A percentile compares a stretch with the other conserved stretches of the same genome.
These are phyloP conservation scores for Sebastes trivittatus DNA, from an alignment of 2,797 vertebrate genomes.

Conservation along the genomic window DNA sequence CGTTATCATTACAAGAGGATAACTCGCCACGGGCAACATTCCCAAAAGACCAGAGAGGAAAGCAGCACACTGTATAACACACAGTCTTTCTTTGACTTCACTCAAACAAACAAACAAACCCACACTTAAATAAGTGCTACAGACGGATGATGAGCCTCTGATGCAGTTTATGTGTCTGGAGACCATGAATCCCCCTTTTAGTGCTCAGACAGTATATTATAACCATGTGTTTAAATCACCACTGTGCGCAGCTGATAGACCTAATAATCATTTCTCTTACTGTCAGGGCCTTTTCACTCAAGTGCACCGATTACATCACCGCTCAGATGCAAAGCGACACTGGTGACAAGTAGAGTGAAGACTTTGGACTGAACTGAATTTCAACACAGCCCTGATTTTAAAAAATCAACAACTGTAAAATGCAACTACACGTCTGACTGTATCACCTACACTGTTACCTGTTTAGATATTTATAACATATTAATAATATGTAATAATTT, in stretches of 20 bases:
- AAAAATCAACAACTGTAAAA: background rate
- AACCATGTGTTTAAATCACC: conserved; percentile 18
- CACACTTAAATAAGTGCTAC: conserved; percentile 9
- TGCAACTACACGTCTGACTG: background rate
- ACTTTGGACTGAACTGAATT: conserved; percentile 63
- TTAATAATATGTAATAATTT: background rate
- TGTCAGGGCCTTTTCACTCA: conserved; percentile 13
- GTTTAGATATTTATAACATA: background rate
- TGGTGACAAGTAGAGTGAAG: conserved; percentile 27
- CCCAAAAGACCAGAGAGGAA: background rate
- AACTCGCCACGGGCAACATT: conserved; percentile 8
- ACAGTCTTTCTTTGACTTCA: background rate
- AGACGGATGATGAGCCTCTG: conserved; percentile 2
- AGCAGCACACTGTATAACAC: background rate
- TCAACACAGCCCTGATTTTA: conserved; percentile 10
- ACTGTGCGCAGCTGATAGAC: background rate
- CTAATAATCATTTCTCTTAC: conserved; percentile 14
- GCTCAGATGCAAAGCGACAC: conserved; percentile 2
- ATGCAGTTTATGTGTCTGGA: conserved; percentile 10
- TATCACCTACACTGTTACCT: background rate
- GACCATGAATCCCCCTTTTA: background rate
- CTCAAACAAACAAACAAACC: background rate
- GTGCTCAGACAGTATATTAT: conserved; percentile 9
- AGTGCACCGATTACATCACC: conserved; percentile 52
- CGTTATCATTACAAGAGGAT: conserved; percentile 23